Conservation (phyloP, 2,888 invertebrate species). For the Drosophila neonasuta region DNA sequence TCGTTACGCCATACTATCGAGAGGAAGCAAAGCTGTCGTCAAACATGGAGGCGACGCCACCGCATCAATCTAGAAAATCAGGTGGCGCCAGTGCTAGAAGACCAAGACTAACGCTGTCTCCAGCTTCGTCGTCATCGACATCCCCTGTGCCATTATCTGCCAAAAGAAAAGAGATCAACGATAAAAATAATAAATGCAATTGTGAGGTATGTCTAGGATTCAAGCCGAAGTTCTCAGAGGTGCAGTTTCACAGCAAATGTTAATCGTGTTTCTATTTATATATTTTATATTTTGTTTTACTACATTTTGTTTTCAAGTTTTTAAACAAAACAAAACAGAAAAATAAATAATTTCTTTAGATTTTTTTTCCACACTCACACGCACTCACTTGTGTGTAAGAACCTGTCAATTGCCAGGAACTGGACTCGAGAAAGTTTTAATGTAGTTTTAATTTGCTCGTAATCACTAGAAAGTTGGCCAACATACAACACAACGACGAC, state of each 20-base stretch:
- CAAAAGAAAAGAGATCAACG: not conserved
- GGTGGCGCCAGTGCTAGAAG: not conserved
- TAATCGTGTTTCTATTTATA: not conserved
- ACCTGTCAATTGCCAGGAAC: conserved; percentile 63
- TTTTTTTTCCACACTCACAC: conserved; percentile 5
- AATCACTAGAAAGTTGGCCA: conserved; percentile 67
- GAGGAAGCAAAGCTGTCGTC: not conserved
- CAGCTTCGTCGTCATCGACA: not conserved
- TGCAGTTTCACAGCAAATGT: not conserved
- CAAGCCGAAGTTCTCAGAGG: not conserved
- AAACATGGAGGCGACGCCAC: not conserved
- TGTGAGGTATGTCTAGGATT: not conserved
- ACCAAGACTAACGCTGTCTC: not conserved
- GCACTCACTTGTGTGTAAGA: conserved; percentile 1
- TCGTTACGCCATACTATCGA: not conserved
- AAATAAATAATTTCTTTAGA: conserved; percentile 47
- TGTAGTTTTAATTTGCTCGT: conserved; percentile 77
- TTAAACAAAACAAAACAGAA: conserved; percentile 5
- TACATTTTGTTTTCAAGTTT: not conserved
- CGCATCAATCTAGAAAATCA: not conserved
- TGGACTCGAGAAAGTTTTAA: conserved; percentile 69
- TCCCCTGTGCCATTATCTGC: not conserved
- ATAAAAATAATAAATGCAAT: conserved; percentile 1
- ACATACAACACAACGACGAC: conserved; percentile 5
- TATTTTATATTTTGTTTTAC: conserved; percentile 9